A percentile compares a stretch with the other conserved stretches of the same genome.
phyloP scores from a whole-genome alignment of 2,888 invertebrate species.

The Trissolcus brochymenae region DNA sequence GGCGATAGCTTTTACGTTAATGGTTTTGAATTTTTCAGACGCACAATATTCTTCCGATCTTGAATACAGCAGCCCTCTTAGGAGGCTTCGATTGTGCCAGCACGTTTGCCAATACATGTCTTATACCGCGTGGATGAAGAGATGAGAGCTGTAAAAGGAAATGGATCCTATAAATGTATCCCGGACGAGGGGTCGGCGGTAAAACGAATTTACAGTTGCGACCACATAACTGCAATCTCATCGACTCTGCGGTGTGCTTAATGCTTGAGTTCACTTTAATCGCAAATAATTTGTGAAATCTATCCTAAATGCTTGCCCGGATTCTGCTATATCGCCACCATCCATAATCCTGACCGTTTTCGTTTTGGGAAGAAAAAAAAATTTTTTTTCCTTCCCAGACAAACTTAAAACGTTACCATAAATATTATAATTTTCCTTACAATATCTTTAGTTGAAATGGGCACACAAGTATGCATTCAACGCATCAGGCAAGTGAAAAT shows the following conservation, averaged over 20 bases:
- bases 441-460: neutral
- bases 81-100: constrained; percentile 31
- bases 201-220: constrained; percentile 58
- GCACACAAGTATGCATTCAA: constrained; percentile 1
- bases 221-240: constrained; percentile 54
- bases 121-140: constrained; percentile 37
- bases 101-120: constrained; percentile 43
- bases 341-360: no score
- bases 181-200: constrained; percentile 31
- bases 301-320: constrained; percentile 13
- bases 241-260: constrained; percentile 33
- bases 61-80: no score
- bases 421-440: no score
- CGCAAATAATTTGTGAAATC: constrained; percentile 42
- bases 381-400: no score
- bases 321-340: no score
- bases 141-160: constrained; percentile 56
- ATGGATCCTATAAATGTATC: constrained; percentile 59
- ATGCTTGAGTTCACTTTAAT: constrained; percentile 42
- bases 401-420: no score
- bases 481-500: constrained; percentile 20
- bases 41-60: constrained; percentile 9
- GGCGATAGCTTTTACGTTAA: constrained; percentile 1
- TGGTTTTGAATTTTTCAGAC: constrained; percentile 31
- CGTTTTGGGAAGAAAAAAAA: no score